A percentile compares a stretch with the other conserved stretches of the same genome.
Conservation (phyloP, 1,140 invertebrate species). For the Lamellibrachia luymesi region DNA sequence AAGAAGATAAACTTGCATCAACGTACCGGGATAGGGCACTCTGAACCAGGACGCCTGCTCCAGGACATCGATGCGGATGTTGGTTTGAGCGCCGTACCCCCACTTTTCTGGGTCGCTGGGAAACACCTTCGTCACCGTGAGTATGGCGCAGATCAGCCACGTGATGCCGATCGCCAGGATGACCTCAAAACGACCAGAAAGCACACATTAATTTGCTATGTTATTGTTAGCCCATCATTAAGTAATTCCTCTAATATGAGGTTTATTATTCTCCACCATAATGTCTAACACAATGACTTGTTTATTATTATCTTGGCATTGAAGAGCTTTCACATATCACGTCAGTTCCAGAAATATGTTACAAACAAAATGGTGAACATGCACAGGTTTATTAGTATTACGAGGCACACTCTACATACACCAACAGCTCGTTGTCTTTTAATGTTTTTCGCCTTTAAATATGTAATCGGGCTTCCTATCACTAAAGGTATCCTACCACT, state of each 20-base stretch:
- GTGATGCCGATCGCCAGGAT: slow-evolving; percentile 76
- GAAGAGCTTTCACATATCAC: no score
- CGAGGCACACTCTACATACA: no score
- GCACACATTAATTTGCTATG: background rate
- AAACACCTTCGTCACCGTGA: slow-evolving; percentile 70
- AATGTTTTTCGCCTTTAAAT: background rate
- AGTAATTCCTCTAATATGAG: no score
- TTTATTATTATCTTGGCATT: no score
- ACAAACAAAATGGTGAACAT: no score
- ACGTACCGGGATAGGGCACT: slow-evolving; percentile 75
- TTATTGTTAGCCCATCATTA: no score
- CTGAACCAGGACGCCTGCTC: slow-evolving; percentile 77
- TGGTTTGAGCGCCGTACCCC: slow-evolving; percentile 74
- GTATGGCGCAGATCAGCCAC: slow-evolving; percentile 75
- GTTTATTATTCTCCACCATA: no score
- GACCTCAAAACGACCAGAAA: background rate
- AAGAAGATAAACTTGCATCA: background rate
- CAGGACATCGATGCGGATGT: slow-evolving; percentile 73
- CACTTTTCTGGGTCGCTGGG: slow-evolving; percentile 47
- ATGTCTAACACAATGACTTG: no score
- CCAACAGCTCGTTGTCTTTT: background rate
- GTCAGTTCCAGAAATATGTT: no score
- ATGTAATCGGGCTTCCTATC: no score
- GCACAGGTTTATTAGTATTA: no score
- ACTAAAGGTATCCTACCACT: no score